Evolutionary conservation across 2,113 vertebrate species (phyloP).

Genomic region (Hydrochoerus hydrochaeris): DNA sequence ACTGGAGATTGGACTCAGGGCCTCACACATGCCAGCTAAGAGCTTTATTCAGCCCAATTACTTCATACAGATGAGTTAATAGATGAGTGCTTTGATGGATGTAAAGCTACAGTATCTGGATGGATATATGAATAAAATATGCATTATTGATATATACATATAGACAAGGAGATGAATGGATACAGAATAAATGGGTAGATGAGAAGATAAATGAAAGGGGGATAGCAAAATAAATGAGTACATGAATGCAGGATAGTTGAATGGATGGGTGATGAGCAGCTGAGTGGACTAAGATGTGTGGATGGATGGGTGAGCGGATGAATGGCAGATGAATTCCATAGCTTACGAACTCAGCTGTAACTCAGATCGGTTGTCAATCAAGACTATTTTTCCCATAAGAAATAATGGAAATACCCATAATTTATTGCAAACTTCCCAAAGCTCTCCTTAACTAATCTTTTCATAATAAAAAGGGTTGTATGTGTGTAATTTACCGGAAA

Average conservation of each 20-base stretch:
- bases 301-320: not conserved
- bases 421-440: not conserved
- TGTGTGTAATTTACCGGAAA: not conserved
- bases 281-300: not conserved
- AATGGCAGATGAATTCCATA: not conserved
- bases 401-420: not conserved
- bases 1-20: not conserved
- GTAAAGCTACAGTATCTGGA: not conserved
- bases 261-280: not conserved
- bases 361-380: not conserved
- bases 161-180: not conserved
- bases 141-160: not conserved
- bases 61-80: conserved; percentile 11
- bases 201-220: not conserved
- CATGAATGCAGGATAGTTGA: not conserved
- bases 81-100: not conserved
- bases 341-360: not conserved
- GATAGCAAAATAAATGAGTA: not conserved
- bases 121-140: not conserved
- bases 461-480: not conserved
- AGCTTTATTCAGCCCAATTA: not conserved
- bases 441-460: not conserved
- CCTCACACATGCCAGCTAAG: not conserved
- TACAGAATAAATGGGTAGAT: not conserved
- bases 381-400: not conserved